A percentile compares a stretch with the other conserved stretches of the same genome.
Evolutionary conservation across 1,140 invertebrate species (phyloP).

Genomic region (Drepana arcuata): DNA sequence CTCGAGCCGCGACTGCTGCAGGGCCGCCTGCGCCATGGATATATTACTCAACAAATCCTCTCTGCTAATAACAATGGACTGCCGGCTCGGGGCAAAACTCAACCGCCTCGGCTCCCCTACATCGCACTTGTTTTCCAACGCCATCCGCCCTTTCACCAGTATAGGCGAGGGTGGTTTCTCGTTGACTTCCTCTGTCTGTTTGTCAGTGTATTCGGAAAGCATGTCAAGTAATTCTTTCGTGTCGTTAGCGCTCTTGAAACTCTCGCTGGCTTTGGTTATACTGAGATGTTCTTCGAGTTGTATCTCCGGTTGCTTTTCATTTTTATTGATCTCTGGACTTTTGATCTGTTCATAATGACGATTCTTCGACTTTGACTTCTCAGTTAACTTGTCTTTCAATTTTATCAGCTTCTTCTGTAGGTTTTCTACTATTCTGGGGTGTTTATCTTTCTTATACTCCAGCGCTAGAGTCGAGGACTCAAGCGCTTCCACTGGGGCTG

Average conservation of each 20-base stretch:
- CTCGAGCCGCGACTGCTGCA: conserved; percentile 29
- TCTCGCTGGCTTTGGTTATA: conserved; percentile 1
- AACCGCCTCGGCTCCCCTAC: conserved; percentile 17
- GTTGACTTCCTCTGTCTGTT: not conserved
- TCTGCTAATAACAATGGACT: conserved; percentile 34
- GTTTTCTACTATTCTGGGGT: conserved; percentile 3
- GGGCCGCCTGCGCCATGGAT: conserved; percentile 35
- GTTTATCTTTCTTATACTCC: conserved; percentile 16
- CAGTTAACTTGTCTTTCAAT: conserved; percentile 7
- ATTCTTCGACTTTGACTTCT: conserved; percentile 12
- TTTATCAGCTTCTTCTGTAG: conserved; percentile 18
- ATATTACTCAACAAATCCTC: conserved; percentile 45
- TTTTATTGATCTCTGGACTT: conserved; percentile 17
- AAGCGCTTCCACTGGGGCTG: too few species aligned
- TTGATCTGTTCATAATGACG: conserved; percentile 23
- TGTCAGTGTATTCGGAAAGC: conserved; percentile 41
- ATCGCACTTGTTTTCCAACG: conserved; percentile 13
- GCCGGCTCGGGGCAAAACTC: conserved; percentile 28
- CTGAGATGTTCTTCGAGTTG: conserved; percentile 9
- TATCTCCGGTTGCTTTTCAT: conserved; percentile 4
- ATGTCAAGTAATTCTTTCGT: conserved; percentile 47
- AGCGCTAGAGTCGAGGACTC: conserved; percentile 4
- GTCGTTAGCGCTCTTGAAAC: conserved; percentile 33
- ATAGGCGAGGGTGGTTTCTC: not conserved
- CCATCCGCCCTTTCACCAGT: not conserved